Percentiles rank a stretch among this genome's conserved stretches.
Evolutionary conservation across 2,888 invertebrate genomes (phyloP).

Genomic region (Ametastegia equiseti): DNA sequence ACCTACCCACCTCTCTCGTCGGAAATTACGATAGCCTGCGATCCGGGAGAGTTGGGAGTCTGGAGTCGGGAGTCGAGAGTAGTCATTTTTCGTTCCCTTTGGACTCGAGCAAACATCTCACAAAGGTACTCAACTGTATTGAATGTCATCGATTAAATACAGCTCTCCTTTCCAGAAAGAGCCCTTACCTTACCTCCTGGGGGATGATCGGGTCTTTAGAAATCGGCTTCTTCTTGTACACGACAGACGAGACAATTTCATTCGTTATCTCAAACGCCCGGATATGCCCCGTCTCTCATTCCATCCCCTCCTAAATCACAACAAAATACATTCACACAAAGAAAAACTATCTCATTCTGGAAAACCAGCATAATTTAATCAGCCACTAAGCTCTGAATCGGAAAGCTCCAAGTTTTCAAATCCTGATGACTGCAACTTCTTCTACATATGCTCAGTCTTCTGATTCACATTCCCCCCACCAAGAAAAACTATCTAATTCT

Average conservation of each 20-base stretch:
- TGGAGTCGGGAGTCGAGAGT: slow-evolving; percentile 42
- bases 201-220: slow-evolving; percentile 44
- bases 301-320: not conserved
- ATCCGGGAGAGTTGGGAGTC: slow-evolving; percentile 31
- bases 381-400: too few species aligned
- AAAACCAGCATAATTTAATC: too few species aligned
- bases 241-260: slow-evolving; percentile 48
- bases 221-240: slow-evolving; percentile 20
- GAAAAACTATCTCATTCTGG: too few species aligned
- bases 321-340: too few species aligned
- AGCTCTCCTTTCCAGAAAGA: not conserved
- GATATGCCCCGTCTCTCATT: slow-evolving; percentile 1
- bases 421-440: too few species aligned
- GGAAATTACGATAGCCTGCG: slow-evolving; percentile 47
- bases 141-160: slow-evolving; percentile 47
- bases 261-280: slow-evolving; percentile 39
- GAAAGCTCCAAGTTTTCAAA: too few species aligned
- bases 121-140: slow-evolving; percentile 47
- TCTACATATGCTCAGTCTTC: too few species aligned
- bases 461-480: too few species aligned
- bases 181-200: too few species aligned
- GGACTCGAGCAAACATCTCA: slow-evolving; percentile 37
- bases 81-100: slow-evolving; percentile 47
- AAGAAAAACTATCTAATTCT: too few species aligned
- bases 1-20: slow-evolving; percentile 28